Conservation (phyloP, 1,140 invertebrate species). For the Drosophila truncata region DNA sequence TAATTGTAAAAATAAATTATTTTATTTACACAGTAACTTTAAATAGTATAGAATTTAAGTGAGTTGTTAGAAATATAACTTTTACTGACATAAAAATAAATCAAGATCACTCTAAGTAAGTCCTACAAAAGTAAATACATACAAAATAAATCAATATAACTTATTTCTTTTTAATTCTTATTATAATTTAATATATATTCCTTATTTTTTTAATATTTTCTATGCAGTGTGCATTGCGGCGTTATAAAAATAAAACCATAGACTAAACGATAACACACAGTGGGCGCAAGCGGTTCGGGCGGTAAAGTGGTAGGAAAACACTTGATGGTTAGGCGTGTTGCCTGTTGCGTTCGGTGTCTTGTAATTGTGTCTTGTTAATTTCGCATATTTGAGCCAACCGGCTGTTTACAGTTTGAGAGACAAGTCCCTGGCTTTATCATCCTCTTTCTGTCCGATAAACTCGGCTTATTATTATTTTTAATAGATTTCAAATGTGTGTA, state of each 20-base stretch:
- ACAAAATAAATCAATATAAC: neutral
- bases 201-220: neutral
- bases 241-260: conserved; percentile 82
- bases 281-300: conserved; percentile 10
- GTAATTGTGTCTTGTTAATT: conserved; percentile 83
- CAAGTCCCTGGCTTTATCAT: conserved; percentile 40
- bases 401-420: conserved; percentile 72
- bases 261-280: conserved; percentile 78
- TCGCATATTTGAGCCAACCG: conserved; percentile 80
- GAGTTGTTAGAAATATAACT: too few species aligned
- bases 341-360: conserved; percentile 68
- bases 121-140: too few species aligned
- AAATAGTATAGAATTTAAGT: too few species aligned
- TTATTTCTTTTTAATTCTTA: neutral
- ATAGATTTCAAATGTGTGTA: neutral
- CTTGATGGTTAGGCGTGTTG: conserved; percentile 51
- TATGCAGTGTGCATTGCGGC: conserved; percentile 41
- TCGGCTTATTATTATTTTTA: conserved; percentile 15
- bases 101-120: too few species aligned
- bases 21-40: neutral
- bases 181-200: neutral
- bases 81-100: too few species aligned
- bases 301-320: conserved; percentile 19
- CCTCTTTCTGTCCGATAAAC: neutral
- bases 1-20: neutral